Evolutionary conservation across 2,113 vertebrate species (phyloP), one percentile per base, ranked within the genome.

Genomic region (Hucho hucho): DNA sequence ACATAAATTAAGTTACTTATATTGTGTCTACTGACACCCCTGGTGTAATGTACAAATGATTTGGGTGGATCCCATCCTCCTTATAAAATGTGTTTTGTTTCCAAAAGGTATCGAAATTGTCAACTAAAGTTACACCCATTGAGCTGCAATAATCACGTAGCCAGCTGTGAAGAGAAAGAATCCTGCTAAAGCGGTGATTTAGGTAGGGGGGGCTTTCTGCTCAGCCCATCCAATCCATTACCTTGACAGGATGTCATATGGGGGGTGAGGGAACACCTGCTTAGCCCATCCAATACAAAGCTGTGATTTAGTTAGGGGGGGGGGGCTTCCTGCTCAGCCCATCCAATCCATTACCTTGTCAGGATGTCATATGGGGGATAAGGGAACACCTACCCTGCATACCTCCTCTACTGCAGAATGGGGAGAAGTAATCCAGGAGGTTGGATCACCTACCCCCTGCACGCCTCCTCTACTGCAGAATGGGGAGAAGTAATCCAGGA

Each of bases 271-370:
- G 37, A 63, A 37, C 37, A 29, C 29, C 29, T 29, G 29, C 29
- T 29, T 29, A 29, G 29, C 29, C 29, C 29, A 65, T 74, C 74
- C 26, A 46, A 77, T 73, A 77, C 75, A 77, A 86, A 83, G 79
- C 72, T 47, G 14, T 64, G 71, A 49, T 70, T 32, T 64, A 79
- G 75, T 29, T 64, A 70, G 76, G 79, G 70, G 22, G 64, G 64
- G 79, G 81, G 70, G 74, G 75, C 63, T 75, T 81, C 11, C 37
- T 43, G 37, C 37, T 43, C 37, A 43, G 70, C 75, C 72, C 26
- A 74, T 43, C 74, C 84, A 78, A 89, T 89, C 79, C 65, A 77
- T 87, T 84, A 86, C 26, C 61, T 74, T 87, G 87, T 84, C 88
- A 89, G 84, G 56, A 68, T 79, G 84, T 82, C 75, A 87, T 75